These are phyloP conservation scores for Clarias batrachus DNA, from an alignment of 2,113 vertebrate species.

Conservation along the genomic window DNA sequence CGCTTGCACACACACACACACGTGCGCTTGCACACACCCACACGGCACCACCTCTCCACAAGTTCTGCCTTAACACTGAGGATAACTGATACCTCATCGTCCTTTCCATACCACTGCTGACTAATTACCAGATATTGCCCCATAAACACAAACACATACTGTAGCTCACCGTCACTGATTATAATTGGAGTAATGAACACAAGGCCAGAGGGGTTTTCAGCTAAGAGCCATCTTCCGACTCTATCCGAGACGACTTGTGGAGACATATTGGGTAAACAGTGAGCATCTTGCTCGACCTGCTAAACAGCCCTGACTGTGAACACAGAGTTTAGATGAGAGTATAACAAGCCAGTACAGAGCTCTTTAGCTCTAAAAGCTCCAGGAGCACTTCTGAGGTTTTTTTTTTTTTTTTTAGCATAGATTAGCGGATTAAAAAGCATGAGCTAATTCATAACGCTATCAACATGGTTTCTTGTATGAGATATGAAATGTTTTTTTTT, in stretches of 20 bases:
- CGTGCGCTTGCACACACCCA: background rate
- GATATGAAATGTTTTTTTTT: too few species aligned
- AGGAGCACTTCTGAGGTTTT: background rate
- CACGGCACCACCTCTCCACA: background rate
- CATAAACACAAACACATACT: background rate
- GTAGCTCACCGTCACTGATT: slow-evolving; percentile 2
- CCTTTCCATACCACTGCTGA: slow-evolving; percentile 10
- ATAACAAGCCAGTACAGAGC: slow-evolving; percentile 15
- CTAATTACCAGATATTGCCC: slow-evolving; percentile 10
- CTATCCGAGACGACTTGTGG: slow-evolving; percentile 25
- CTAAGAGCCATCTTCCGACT: slow-evolving; percentile 8
- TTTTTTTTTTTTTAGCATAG: background rate
- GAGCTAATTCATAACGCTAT: background rate
- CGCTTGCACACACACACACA: background rate
- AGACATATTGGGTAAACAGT: slow-evolving; percentile 36
- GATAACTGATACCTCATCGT: slow-evolving; percentile 27
- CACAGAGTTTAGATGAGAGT: background rate
- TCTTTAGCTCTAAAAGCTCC: background rate
- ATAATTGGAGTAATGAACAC: slow-evolving; percentile 54
- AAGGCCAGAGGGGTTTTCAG: slow-evolving; percentile 10
- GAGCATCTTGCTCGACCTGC: slow-evolving; percentile 45
- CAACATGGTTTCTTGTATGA: background rate
- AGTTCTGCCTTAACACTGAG: background rate
- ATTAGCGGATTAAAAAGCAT: background rate
- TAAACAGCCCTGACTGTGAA: background rate